A percentile compares a stretch with the other conserved stretches of the same genome.
Conservation (phyloP, 2,113 vertebrate species). For the Poecile atricapillus region DNA sequence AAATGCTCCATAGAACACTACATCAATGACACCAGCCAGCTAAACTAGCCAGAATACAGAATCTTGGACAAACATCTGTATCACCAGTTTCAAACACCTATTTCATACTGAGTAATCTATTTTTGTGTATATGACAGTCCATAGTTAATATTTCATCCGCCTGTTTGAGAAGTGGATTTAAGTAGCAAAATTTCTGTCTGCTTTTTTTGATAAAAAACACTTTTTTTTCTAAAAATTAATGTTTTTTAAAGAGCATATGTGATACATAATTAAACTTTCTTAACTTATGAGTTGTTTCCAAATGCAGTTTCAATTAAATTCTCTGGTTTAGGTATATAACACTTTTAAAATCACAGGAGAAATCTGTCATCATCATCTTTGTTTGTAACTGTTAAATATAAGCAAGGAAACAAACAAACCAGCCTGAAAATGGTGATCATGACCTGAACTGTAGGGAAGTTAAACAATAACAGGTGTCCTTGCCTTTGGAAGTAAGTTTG, state of each 20-base stretch:
- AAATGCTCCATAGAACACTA: neutral
- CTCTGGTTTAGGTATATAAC: neutral
- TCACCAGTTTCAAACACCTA: neutral
- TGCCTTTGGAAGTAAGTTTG: neutral
- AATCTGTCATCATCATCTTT: neutral
- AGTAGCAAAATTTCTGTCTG: neutral
- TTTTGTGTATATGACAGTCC: neutral
- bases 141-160: neutral
- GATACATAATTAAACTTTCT: neutral
- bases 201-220: neutral
- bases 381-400: neutral
- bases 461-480: neutral
- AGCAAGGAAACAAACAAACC: neutral
- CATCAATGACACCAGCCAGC: neutral
- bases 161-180: neutral
- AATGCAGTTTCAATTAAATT: neutral
- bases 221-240: neutral
- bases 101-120: neutral
- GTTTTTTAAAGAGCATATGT: neutral
- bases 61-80: neutral
- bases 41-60: neutral
- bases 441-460: neutral
- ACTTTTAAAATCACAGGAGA: neutral
- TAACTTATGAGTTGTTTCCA: neutral
- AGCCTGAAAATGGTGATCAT: neutral